Conservation (phyloP, 2,113 vertebrate species). For the Corydoras maculifer region DNA sequence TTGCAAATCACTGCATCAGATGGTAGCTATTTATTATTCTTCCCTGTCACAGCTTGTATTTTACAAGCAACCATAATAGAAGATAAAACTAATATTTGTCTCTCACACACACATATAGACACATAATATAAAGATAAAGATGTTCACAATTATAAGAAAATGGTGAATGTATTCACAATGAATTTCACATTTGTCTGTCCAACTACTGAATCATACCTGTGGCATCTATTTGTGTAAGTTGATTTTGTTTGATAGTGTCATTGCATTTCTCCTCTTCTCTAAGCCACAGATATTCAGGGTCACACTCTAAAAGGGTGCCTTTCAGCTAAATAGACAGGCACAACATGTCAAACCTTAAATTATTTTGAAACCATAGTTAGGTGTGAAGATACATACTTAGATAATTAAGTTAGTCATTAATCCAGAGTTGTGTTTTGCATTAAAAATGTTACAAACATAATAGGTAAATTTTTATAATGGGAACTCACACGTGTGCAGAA, state of each 20-base stretch:
- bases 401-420: background rate
- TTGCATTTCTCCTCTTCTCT: slow-evolving; percentile 63
- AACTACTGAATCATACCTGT: background rate
- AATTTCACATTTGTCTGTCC: no score
- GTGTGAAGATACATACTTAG: no score
- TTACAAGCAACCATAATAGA: no score
- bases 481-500: slow-evolving; percentile 23
- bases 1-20: no score
- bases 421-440: background rate
- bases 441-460: background rate
- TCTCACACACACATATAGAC: no score
- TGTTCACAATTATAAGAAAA: no score
- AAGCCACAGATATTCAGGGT: slow-evolving; percentile 56
- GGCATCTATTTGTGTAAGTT: slow-evolving; percentile 22
- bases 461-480: background rate
- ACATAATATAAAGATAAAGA: no score
- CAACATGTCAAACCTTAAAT: background rate
- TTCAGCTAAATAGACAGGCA: slow-evolving; percentile 18
- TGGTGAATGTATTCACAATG: no score
- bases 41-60: no score
- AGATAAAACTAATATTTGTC: no score
- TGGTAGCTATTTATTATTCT: no score
- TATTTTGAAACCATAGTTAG: background rate
- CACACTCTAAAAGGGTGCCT: slow-evolving; percentile 62
- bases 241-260: slow-evolving; percentile 22